Base-by-base conservation (phyloP, 2,888 invertebrate genomes). In the Agrotis clavis region DNA sequence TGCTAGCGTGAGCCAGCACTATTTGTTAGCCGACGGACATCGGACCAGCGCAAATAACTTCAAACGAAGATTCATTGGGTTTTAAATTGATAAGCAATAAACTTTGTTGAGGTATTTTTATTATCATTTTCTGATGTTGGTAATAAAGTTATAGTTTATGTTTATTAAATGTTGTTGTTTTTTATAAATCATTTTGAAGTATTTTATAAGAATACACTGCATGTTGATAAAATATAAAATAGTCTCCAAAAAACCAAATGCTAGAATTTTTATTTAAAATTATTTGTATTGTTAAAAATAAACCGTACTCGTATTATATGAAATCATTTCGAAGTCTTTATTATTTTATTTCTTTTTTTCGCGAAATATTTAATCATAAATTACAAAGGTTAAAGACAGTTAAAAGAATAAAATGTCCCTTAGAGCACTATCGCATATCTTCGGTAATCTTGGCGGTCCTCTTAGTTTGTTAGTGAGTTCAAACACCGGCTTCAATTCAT, bases 1-100 rank as follows among this genome's bases (percentile, higher is more conserved):
- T 90, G 89, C 88, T 94, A 80, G 94, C 95, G 95, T 95, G 95
- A 90, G 89, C 75, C 66, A 71, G 60, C 79, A 83, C 93, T 90
- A 89, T 95, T 94, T 92, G 93, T 95, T 93, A 93, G 69, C 50
- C 57, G 67, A 88, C 88, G 90, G 91, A 90, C 92, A 88, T 81
- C 71, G 78, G 79, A 82, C 87, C 82, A 90, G 83, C 83, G 88
- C 88, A 91, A 90, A 92, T 91, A 91, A 89, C 84, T 85, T 89
- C 84, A 88, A 91, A 92, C 91, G 90, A 88, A 92, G 91, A 94
- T 90, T 86, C 88, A 94, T 92, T 83, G 90, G 86, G 54, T 72
- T 89, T 87, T 88, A 88, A 90, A 90, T 87, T 87, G 90, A 89
- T 91, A 89, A 87, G 78, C 68, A 78, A 77, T 83, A 72, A 76